These are phyloP conservation scores for Tapera naevia DNA, from an alignment of 2,797 vertebrate species.

Conservation along the genomic window DNA sequence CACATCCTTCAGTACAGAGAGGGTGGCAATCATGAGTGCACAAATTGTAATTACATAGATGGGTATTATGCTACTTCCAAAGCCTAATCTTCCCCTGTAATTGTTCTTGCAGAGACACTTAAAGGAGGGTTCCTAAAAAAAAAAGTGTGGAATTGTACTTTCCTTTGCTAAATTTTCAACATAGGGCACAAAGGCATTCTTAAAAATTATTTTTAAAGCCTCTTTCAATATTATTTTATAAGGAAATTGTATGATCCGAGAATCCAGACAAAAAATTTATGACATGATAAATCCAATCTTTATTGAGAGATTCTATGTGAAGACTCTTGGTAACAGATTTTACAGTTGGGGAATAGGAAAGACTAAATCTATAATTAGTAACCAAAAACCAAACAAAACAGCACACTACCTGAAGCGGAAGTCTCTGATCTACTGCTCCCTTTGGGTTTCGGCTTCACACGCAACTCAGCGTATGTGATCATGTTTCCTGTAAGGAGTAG, in stretches of 20 bases:
- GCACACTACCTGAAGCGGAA: slow-evolving; percentile 36
- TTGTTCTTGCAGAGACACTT: not conserved
- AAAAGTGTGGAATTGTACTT: not conserved
- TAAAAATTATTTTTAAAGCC: not conserved
- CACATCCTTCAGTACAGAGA: not conserved
- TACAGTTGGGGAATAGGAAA: not conserved
- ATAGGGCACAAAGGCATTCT: not conserved
- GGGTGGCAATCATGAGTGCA: not conserved
- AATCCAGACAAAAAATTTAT: not conserved
- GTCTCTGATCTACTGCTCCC: slow-evolving; percentile 13
- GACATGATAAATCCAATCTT: not conserved
- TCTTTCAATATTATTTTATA: not conserved
- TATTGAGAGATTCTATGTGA: not conserved
- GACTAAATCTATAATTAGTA: not conserved
- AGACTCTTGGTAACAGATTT: not conserved
- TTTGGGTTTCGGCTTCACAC: not conserved
- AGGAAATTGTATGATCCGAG: not conserved
- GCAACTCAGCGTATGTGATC: slow-evolving; percentile 30
- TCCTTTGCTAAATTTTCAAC: not conserved
- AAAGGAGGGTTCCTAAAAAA: not conserved
- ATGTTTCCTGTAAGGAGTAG: slow-evolving; percentile 30
- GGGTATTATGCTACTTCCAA: not conserved
- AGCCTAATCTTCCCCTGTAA: not conserved
- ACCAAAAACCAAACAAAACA: not conserved
- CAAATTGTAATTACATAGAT: not conserved